Conservation (phyloP, 2,888 invertebrate species). For the Rhogogaster chlorosoma region DNA sequence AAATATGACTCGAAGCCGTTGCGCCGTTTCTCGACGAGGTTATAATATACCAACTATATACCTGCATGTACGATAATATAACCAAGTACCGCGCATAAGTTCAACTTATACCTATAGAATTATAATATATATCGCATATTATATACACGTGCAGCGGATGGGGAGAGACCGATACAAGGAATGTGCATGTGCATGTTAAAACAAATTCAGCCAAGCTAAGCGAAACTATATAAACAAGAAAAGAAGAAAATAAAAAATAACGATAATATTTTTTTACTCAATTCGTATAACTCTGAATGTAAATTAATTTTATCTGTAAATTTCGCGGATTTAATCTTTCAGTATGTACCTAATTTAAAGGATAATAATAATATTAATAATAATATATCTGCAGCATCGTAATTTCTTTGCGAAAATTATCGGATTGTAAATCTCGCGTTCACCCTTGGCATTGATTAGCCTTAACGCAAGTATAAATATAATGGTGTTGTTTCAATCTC, state of each 20-base stretch:
- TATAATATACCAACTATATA: too few relatives aligned
- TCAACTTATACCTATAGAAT: too few relatives aligned
- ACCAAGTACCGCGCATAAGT: too few relatives aligned
- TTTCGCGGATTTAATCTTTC: neutral
- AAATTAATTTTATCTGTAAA: neutral
- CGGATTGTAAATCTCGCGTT: neutral
- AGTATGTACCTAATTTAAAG: neutral
- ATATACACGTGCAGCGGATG: neutral
- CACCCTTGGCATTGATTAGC: neutral
- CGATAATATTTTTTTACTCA: neutral
- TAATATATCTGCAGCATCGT: neutral
- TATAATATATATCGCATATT: neutral
- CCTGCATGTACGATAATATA: too few relatives aligned
- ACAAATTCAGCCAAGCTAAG: constrained; percentile 14
- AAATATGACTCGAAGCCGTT: neutral
- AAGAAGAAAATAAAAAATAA: neutral
- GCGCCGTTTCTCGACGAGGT: neutral
- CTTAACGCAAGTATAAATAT: neutral
- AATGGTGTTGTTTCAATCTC: neutral
- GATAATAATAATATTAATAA: neutral
- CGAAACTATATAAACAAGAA: constrained; percentile 5
- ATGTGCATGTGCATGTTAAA: constrained; percentile 21
- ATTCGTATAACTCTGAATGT: neutral
- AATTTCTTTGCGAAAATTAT: neutral
- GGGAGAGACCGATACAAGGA: neutral